Base-by-base conservation (phyloP, 2,888 invertebrate species). In the Melolontha melolontha region DNA sequence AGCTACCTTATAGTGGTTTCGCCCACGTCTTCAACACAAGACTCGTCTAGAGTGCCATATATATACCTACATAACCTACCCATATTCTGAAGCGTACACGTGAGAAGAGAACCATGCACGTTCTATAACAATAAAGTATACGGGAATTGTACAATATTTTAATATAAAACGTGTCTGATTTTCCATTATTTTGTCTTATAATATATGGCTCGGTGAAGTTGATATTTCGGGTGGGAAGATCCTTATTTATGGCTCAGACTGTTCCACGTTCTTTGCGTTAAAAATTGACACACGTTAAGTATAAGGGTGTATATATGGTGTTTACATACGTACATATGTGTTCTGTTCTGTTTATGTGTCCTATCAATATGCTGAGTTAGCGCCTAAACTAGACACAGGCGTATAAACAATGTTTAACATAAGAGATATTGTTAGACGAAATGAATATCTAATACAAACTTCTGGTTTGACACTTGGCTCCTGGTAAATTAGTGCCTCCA, bases 361-460 rank as follows among this genome's bases (percentile, higher is more conserved):
- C 63, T 42, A 68, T 68, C 68, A 68, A 66, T 66, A 59, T 57
- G 50, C 41, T 68, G 71, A 71, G 52, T 72, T 70, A 72, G 68
- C 71, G 64, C 69, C 71, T 70, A 71, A 34, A 72, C 72, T 66
- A 72, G 70, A 71, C 71, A 72, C 72, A 74, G 73, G 72, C 74
- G 73, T 75, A 69, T 71, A 75, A 75, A 74, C 72, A 75, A 74
- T 74, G 71, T 75, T 74, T 75, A 75, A 75, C 74, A 74, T 72
- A 74, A 74, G 67, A 68, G 63, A 71, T 64, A 75, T 75, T 75
- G 74, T 75, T 74, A 72, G 69, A 49, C 71, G 71, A 75, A 74
- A 75, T 72, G 73, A 74, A 72, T 73, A 75, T 70, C 72, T 73
- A 73, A 75, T 71, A 73, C 73, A 74, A 65, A 71, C 68, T 69